Conservation (phyloP, 2,888 invertebrate species). For the Lutraria lutraria region DNA sequence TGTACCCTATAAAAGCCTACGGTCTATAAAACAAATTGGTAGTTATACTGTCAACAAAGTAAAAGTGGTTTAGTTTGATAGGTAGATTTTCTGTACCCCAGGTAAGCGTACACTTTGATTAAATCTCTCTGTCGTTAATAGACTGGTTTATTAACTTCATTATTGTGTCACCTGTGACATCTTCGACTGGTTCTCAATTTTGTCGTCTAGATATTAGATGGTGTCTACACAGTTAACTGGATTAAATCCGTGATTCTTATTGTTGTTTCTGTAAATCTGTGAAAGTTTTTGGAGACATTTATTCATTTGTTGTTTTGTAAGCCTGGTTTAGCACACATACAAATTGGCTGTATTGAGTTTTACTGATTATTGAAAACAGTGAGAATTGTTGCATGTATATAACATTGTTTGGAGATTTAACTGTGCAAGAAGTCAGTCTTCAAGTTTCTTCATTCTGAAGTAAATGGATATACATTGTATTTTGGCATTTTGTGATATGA, state of each 20-base stretch:
- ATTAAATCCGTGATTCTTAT: neutral
- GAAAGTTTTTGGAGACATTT: neutral
- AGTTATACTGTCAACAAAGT: neutral
- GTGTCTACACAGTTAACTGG: neutral
- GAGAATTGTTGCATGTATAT: too few relatives aligned
- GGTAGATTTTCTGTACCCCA: neutral
- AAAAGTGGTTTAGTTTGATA: neutral
- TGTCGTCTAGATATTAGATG: neutral
- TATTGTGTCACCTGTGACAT: slow-evolving; percentile 1
- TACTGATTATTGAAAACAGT: too few relatives aligned
- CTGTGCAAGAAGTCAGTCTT: too few relatives aligned
- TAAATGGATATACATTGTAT: too few relatives aligned
- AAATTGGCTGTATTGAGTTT: neutral
- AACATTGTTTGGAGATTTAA: too few relatives aligned
- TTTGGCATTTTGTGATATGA: too few relatives aligned
- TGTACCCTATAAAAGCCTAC: neutral
- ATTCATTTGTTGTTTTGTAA: slow-evolving; percentile 1
- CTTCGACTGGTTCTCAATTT: neutral
- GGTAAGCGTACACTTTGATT: slow-evolving; percentile 11
- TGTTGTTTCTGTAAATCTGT: neutral
- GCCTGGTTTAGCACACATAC: neutral
- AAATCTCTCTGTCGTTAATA: neutral
- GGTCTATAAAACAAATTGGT: neutral
- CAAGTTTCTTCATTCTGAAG: too few relatives aligned
- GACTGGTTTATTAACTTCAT: neutral